A percentile compares a stretch with the other conserved stretches of the same genome.
Conservation (phyloP, 1,140 invertebrate genomes). For the Drosophila virilis region DNA sequence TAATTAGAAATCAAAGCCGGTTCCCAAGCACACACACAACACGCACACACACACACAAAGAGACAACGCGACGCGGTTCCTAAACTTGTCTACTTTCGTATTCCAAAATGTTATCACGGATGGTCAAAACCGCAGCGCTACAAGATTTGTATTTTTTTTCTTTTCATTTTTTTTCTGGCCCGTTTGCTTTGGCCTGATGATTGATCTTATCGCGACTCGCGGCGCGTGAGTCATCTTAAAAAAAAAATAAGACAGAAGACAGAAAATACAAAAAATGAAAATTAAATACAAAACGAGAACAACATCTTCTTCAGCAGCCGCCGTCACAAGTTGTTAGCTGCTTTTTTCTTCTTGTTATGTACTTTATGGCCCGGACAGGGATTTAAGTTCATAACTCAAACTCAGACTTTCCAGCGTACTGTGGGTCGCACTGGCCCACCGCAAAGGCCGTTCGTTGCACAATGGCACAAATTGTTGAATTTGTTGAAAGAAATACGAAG, state of each 20-base stretch:
- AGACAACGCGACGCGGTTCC: constrained; percentile 32
- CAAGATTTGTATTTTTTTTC: constrained; percentile 14
- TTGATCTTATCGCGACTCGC: constrained; percentile 73
- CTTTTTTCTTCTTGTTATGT: constrained; percentile 52
- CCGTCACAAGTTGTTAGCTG: constrained; percentile 74
- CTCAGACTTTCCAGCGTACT: constrained; percentile 51
- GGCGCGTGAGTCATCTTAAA: constrained; percentile 73
- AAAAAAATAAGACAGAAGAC: constrained; percentile 24
- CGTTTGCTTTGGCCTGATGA: constrained; percentile 50
- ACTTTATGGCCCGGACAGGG: constrained; percentile 63
- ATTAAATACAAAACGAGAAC: constrained; percentile 46
- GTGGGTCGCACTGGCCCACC: constrained; percentile 43
- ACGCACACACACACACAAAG: constrained; percentile 1
- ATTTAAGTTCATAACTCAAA: constrained; percentile 75
- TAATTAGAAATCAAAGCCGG: constrained; percentile 82
- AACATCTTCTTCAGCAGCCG: constrained; percentile 59
- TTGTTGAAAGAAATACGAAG: background rate
- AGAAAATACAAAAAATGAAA: constrained; percentile 18
- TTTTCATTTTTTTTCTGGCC: constrained; percentile 7
- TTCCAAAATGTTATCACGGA: constrained; percentile 77
- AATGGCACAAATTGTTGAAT: constrained; percentile 35
- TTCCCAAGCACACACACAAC: constrained; percentile 40
- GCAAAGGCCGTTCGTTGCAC: constrained; percentile 70
- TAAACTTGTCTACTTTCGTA: constrained; percentile 80
- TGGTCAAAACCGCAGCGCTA: constrained; percentile 38